Evolutionary conservation across 2,888 invertebrate species (phyloP).

Genomic region (Antitype chi): DNA sequence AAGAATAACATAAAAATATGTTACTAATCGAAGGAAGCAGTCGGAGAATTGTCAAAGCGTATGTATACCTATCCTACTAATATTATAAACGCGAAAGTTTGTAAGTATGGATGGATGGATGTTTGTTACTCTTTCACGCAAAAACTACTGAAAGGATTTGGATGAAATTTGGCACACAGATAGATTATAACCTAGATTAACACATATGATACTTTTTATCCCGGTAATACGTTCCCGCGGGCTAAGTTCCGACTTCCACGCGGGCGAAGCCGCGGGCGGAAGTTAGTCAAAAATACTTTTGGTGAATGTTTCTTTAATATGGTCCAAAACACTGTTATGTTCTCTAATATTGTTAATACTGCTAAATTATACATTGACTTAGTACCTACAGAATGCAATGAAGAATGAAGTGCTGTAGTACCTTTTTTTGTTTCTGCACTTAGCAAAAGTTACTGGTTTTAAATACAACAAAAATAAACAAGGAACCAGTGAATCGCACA

Average conservation of each 20-base stretch:
- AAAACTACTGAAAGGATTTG: too few relatives aligned
- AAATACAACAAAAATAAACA: slow-evolving; percentile 4
- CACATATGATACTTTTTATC: too few relatives aligned
- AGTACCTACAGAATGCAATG: not conserved
- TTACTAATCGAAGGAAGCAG: not conserved
- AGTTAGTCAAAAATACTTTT: too few relatives aligned
- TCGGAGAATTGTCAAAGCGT: not conserved
- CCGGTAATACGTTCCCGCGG: too few relatives aligned
- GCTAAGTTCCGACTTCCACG: too few relatives aligned
- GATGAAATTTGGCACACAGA: too few relatives aligned
- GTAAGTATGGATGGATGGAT: too few relatives aligned
- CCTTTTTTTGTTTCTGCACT: not conserved
- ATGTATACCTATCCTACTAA: too few relatives aligned
- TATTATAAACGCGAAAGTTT: too few relatives aligned
- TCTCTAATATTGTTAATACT: not conserved
- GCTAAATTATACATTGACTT: not conserved
- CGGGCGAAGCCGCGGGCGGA: too few relatives aligned
- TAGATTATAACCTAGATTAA: too few relatives aligned
- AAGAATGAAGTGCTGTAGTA: not conserved
- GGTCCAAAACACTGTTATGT: not conserved
- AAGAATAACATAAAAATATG: not conserved
- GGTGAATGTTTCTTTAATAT: not conserved
- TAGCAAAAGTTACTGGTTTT: not conserved
- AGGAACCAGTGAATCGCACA: slow-evolving; percentile 23
- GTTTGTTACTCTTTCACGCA: too few relatives aligned